A percentile compares a stretch with the other conserved stretches of the same genome.
Evolutionary conservation across 1,140 invertebrate genomes (phyloP).

Genomic region (Thrips palmi): DNA sequence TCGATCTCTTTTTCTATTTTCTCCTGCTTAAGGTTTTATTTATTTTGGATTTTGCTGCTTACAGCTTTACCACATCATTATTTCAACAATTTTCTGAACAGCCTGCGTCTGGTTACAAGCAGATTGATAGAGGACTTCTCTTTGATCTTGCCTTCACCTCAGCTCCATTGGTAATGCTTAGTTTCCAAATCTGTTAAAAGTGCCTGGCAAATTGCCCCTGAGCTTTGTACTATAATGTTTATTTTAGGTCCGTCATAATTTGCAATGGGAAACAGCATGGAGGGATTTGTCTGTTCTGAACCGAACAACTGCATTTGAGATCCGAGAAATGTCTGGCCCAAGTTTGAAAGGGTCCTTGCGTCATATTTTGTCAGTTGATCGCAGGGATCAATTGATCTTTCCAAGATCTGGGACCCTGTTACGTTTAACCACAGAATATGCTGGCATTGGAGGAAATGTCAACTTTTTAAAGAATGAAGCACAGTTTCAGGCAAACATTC

Average conservation of each 20-base stretch:
- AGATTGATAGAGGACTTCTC: constrained; percentile 39
- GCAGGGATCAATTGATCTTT: constrained; percentile 57
- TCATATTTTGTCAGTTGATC: constrained; percentile 58
- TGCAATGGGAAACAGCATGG: constrained; percentile 68
- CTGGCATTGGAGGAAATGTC: constrained; percentile 72
- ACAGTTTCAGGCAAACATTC: constrained; percentile 54
- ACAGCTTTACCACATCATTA: constrained; percentile 41
- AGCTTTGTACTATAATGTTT: too few relatives aligned
- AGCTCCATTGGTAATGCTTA: constrained; percentile 26
- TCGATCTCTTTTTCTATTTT: constrained; percentile 14
- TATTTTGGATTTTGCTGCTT: constrained; percentile 16
- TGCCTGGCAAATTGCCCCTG: too few relatives aligned
- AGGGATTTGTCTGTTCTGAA: constrained; percentile 47
- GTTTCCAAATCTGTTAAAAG: constrained; percentile 6
- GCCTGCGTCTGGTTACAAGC: constrained; percentile 60
- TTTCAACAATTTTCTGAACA: constrained; percentile 56
- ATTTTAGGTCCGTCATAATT: constrained; percentile 46
- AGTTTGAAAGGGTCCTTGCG: constrained; percentile 67
- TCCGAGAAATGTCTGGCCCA: constrained; percentile 67
- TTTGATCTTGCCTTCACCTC: constrained; percentile 44
- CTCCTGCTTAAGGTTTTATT: constrained; percentile 3
- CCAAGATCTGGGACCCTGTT: constrained; percentile 49
- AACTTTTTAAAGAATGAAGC: constrained; percentile 71
- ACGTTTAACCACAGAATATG: constrained; percentile 54
- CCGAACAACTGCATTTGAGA: constrained; percentile 47